These are phyloP conservation scores for Meloidogyne chitwoodi DNA, from an alignment of 1,140 invertebrate species.

Conservation along the genomic window DNA sequence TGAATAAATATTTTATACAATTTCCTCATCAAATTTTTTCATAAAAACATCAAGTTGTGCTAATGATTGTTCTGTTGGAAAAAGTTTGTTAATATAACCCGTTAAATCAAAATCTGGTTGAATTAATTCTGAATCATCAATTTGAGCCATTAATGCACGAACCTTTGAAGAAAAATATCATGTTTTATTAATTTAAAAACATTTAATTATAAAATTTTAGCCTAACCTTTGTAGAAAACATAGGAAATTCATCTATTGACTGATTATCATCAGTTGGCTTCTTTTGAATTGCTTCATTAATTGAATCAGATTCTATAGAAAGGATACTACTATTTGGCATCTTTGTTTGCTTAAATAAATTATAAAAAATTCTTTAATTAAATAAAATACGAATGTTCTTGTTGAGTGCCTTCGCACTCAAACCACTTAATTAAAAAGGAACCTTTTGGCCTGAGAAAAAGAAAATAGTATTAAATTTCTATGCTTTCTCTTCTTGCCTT, in stretches of 20 bases:
- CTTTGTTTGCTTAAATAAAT: no score
- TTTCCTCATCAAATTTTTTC: conserved; percentile 47
- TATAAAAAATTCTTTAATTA: no score
- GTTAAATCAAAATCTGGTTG: conserved; percentile 55
- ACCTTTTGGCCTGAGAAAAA: no score
- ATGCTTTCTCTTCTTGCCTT: no score
- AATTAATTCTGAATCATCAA: conserved; percentile 40
- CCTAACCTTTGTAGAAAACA: conserved; percentile 22
- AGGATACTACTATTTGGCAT: conserved; percentile 10
- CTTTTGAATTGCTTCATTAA: neutral
- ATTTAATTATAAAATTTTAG: neutral
- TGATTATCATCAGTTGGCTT: neutral
- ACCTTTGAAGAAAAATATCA: conserved; percentile 25
- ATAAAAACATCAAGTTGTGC: conserved; percentile 54
- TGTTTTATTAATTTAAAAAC: no score
- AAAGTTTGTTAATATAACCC: conserved; percentile 90
- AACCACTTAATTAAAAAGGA: no score
- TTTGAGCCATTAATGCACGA: conserved; percentile 29
- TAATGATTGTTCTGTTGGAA: conserved; percentile 84
- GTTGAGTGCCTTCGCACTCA: no score
- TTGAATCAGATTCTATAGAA: conserved; percentile 1
- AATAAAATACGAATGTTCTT: no score
- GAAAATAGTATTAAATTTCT: no score
- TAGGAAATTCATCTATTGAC: conserved; percentile 22
- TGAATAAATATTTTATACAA: conserved; percentile 11